Conservation (phyloP, 92 coral and sea anemone species). For the Heteractis magnifica region DNA sequence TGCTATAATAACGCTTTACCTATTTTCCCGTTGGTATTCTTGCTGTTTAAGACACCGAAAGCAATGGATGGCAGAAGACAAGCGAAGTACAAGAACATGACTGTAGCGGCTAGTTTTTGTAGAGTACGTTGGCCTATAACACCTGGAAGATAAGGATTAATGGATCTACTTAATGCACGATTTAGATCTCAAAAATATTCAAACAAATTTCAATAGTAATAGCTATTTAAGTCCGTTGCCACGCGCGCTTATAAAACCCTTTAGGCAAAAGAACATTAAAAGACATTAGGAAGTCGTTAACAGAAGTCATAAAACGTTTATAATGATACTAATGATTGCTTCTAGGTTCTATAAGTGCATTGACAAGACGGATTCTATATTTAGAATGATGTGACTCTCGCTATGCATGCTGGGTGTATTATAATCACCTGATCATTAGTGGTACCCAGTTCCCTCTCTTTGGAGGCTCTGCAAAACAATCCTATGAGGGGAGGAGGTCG, state of each 20-base stretch:
- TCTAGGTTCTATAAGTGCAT: not conserved
- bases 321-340: not conserved
- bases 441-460: too few relatives aligned
- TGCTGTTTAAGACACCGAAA: slow-evolving; percentile 85
- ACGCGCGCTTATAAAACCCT: not conserved
- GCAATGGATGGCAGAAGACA: slow-evolving; percentile 85
- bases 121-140: slow-evolving; percentile 63
- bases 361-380: not conserved
- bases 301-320: not conserved
- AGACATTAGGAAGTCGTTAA: not conserved
- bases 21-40: slow-evolving; percentile 73
- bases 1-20: slow-evolving; percentile 36
- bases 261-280: not conserved
- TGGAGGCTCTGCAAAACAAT: not conserved
- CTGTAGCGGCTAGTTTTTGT: slow-evolving; percentile 66
- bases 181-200: too few relatives aligned
- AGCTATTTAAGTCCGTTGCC: not conserved
- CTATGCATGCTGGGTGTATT: too few relatives aligned
- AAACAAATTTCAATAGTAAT: not conserved
- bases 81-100: slow-evolving; percentile 75
- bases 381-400: not conserved
- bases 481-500: not conserved
- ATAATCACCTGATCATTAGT: too few relatives aligned
- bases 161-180: too few relatives aligned
- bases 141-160: slow-evolving; percentile 38